These are phyloP conservation scores for Toxotes chatareus DNA, from an alignment of 2,113 vertebrate genomes.

Conservation along the genomic window DNA sequence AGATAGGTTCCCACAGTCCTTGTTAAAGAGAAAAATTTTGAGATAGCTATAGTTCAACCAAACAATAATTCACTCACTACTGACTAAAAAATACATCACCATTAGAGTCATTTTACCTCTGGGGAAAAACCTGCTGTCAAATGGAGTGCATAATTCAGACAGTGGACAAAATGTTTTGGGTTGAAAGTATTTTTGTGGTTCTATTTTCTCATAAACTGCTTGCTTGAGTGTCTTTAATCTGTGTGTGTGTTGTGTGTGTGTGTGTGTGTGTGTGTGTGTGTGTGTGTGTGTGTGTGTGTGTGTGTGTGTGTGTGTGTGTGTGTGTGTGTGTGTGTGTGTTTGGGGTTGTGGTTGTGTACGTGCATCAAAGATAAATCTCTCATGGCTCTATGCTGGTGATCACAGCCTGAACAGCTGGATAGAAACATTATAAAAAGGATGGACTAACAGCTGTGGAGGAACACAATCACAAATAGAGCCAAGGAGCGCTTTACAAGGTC, in stretches of 20 bases:
- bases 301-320: constrained; percentile 17
- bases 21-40: neutral
- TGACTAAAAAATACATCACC: neutral
- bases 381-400: constrained; percentile 22
- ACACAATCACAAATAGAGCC: constrained; percentile 59
- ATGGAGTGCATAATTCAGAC: neutral
- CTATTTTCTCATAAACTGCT: constrained; percentile 34
- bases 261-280: constrained; percentile 16
- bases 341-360: no score
- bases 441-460: constrained; percentile 73
- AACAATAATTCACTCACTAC: constrained; percentile 7
- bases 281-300: no score
- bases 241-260: no score
- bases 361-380: constrained; percentile 32
- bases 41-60: constrained; percentile 2
- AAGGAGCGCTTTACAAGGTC: constrained; percentile 24
- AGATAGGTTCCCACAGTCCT: neutral
- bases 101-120: constrained; percentile 1
- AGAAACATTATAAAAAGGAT: constrained; percentile 40
- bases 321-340: constrained; percentile 12
- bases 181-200: constrained; percentile 26
- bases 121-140: neutral
- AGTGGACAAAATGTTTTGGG: neutral
- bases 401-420: constrained; percentile 55
- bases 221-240: neutral